A percentile compares a stretch with the other conserved stretches of the same genome.
Evolutionary conservation across 2,888 invertebrate genomes (phyloP).

Genomic region (Hyposoter didymator): DNA sequence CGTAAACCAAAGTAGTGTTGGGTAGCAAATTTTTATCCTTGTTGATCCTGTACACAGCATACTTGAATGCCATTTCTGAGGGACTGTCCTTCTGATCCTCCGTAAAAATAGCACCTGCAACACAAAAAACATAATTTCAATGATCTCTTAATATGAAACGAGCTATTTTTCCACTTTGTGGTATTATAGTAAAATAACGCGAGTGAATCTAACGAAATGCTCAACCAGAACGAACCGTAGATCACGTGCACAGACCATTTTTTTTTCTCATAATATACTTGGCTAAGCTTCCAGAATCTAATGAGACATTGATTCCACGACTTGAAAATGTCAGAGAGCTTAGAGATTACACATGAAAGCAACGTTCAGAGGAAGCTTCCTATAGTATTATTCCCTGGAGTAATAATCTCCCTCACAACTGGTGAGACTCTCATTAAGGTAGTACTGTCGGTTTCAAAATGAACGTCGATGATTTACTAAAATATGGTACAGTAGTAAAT

Average conservation of each 20-base stretch:
- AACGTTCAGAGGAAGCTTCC: background rate
- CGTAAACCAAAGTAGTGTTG: slow-evolving; percentile 95
- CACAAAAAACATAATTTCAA: slow-evolving; percentile 59
- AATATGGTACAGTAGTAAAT: background rate
- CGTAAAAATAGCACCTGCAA: slow-evolving; percentile 95
- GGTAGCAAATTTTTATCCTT: slow-evolving; percentile 93
- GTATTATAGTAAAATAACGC: too few species aligned
- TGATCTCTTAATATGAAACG: background rate
- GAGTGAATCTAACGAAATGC: too few species aligned
- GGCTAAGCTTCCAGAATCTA: background rate
- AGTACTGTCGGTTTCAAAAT: slow-evolving; percentile 1
- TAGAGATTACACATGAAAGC: background rate
- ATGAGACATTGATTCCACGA: background rate
- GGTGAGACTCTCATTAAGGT: too few species aligned
- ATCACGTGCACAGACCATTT: background rate
- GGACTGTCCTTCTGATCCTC: slow-evolving; percentile 95
- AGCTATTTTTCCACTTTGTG: background rate
- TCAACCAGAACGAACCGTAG: background rate
- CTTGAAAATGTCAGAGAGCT: background rate
- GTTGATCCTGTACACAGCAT: slow-evolving; percentile 97
- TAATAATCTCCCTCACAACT: background rate
- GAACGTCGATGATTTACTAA: too few species aligned
- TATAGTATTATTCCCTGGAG: background rate
- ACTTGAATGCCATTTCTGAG: slow-evolving; percentile 96
- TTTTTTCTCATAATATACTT: background rate